Conservation (phyloP, 2,797 vertebrate genomes). For the Myotis planiceps region DNA sequence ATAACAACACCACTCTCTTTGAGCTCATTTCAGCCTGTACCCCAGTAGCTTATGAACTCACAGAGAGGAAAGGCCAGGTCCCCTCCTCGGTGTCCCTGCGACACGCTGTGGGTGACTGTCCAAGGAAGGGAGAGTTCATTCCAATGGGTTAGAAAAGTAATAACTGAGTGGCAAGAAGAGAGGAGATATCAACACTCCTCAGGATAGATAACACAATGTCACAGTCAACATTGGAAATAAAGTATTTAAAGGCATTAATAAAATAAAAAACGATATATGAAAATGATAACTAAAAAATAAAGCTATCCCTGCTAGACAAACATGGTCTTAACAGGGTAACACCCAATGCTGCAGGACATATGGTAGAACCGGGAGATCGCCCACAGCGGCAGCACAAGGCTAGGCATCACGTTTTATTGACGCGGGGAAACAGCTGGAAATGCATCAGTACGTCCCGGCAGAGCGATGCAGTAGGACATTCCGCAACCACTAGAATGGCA, state of each 20-base stretch:
- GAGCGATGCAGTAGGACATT: not conserved
- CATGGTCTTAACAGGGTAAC: not conserved
- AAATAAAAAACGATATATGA: not conserved
- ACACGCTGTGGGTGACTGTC: not conserved
- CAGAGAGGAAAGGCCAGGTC: not conserved
- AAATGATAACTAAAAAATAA: not conserved
- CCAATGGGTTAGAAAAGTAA: not conserved
- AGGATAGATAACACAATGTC: not conserved
- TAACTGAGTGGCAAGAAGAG: not conserved
- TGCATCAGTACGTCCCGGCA: not conserved
- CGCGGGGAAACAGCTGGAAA: not conserved
- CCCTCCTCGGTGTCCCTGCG: not conserved
- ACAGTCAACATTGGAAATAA: not conserved
- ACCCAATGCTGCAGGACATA: not conserved
- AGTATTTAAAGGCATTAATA: conserved; percentile 9
- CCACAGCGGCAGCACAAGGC: not conserved
- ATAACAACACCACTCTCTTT: not conserved
- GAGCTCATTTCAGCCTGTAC: not conserved
- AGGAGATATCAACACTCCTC: not conserved
- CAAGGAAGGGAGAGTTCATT: not conserved
- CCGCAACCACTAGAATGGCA: not conserved
- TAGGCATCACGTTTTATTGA: not conserved
- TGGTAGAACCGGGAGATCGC: not conserved
- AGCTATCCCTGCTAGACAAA: not conserved
- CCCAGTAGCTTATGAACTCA: not conserved